These are phyloP conservation scores for Fistularia commersonii DNA, from an alignment of 2,797 vertebrate genomes.

Conservation along the genomic window DNA sequence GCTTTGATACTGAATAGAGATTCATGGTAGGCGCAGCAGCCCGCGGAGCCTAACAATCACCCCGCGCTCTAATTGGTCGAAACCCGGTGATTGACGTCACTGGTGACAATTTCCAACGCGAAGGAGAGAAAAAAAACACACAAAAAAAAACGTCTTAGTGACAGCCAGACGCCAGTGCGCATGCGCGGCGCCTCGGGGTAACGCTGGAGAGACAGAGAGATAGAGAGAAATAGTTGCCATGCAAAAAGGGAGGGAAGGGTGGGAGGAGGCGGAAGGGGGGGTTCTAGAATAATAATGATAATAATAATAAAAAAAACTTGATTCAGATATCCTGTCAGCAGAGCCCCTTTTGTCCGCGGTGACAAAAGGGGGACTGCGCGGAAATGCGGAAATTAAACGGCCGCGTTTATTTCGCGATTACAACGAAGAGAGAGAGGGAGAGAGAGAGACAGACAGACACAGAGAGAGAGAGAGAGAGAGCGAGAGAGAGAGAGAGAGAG, in stretches of 20 bases:
- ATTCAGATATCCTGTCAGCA: conserved; percentile 50
- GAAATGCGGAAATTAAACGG: conserved; percentile 22
- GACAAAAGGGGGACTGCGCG: conserved; percentile 43
- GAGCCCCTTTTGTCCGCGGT: conserved; percentile 41
- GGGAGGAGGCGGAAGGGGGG: too few species aligned
- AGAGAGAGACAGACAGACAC: too few species aligned
- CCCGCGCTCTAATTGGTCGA: conserved; percentile 85
- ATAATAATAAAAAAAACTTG: conserved; percentile 68
- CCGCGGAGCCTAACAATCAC: conserved; percentile 88
- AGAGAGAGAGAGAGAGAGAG: too few species aligned
- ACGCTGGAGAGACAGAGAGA: conserved; percentile 33
- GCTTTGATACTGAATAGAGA: conserved; percentile 91
- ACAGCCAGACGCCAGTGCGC: conserved; percentile 72
- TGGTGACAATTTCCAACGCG: conserved; percentile 83
- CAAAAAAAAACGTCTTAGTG: conserved; percentile 84
- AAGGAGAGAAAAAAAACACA: too few species aligned
- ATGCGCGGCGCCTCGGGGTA: conserved; percentile 73
- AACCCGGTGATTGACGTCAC: conserved; percentile 84
- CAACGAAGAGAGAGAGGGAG: too few species aligned
- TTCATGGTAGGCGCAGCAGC: conserved; percentile 83
- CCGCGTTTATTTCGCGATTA: too few species aligned
- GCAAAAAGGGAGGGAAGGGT: conserved; percentile 70
- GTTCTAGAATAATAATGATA: too few species aligned
- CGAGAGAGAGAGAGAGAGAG: too few species aligned
- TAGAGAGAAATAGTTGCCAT: conserved; percentile 72